Evolutionary conservation across 1,140 invertebrate species (phyloP).

Genomic region (Zaprionus davidi): DNA sequence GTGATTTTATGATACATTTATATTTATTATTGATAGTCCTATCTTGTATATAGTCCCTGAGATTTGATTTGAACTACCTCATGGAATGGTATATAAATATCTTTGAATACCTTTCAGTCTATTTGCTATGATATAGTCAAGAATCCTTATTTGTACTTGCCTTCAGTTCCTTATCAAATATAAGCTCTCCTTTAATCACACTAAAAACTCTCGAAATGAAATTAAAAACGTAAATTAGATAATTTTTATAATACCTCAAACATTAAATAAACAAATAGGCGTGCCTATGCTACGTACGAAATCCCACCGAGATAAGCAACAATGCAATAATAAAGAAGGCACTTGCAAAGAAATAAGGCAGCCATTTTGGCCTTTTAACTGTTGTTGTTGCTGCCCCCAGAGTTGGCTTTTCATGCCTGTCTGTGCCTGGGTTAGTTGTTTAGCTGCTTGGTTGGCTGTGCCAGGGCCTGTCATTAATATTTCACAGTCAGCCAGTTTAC

Average conservation of each 20-base stretch:
- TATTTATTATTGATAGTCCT: too few relatives aligned
- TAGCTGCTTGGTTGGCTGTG: conserved; percentile 18
- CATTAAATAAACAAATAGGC: conserved; percentile 55
- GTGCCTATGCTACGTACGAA: conserved; percentile 24
- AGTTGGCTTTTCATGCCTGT: conserved; percentile 25
- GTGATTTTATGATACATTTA: too few relatives aligned
- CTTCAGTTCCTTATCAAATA: too few relatives aligned
- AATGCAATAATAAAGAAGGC: conserved; percentile 2
- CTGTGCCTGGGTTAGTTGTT: conserved; percentile 23
- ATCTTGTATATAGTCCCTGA: too few relatives aligned
- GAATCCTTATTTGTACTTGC: too few relatives aligned
- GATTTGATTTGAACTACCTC: too few relatives aligned
- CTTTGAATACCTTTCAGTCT: too few relatives aligned
- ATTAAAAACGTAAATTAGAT: conserved; percentile 75
- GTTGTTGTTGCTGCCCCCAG: conserved; percentile 13
- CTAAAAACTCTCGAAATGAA: conserved; percentile 50
- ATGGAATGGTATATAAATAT: too few relatives aligned
- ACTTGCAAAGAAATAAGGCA: not conserved
- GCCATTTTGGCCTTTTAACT: conserved; percentile 21
- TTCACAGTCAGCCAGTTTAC: conserved; percentile 59
- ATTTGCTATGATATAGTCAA: too few relatives aligned
- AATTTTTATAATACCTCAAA: conserved; percentile 54
- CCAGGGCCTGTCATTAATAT: conserved; percentile 70
- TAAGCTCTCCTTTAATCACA: too few relatives aligned
- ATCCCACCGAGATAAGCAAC: conserved; percentile 29